A percentile compares a stretch with the other conserved stretches of the same genome.
Evolutionary conservation across 2,113 vertebrate species (phyloP).

Genomic region (Malurus cyaneus): DNA sequence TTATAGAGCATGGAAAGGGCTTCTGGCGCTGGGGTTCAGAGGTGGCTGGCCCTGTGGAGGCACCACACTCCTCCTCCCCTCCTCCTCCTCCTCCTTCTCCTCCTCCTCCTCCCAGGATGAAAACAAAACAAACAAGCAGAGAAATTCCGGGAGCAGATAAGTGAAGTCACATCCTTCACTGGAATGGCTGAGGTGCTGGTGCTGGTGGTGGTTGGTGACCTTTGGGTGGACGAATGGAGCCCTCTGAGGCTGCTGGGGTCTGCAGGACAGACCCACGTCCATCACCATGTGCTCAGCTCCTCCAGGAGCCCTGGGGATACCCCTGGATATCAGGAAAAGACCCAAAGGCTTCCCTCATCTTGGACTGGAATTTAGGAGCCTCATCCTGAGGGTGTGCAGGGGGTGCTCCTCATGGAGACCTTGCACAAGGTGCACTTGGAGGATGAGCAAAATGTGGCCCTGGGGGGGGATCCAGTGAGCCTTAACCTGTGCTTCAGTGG

Average conservation of each 20-base stretch:
- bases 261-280: rapidly evolving
- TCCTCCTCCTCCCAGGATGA: not conserved
- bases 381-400: not conserved
- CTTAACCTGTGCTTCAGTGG: not conserved
- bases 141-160: not conserved
- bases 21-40: slow-evolving; percentile 38
- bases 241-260: not conserved
- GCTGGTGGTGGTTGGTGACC: not conserved
- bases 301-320: not conserved
- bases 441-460: rapidly evolving
- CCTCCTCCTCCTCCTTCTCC: not conserved
- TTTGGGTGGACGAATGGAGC: not conserved
- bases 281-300: not conserved
- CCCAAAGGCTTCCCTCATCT: not conserved
- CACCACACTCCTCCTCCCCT: not conserved
- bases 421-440: not conserved
- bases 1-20: slow-evolving; percentile 77
- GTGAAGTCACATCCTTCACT: not conserved
- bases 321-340: not conserved
- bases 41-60: not conserved
- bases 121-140: slow-evolving; percentile 29
- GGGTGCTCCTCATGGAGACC: not conserved
- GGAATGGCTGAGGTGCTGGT: not conserved
- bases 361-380: not conserved
- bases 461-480: too few species aligned